Base-by-base conservation (phyloP, 23 tunicate species). In the Ascidia mentula region DNA sequence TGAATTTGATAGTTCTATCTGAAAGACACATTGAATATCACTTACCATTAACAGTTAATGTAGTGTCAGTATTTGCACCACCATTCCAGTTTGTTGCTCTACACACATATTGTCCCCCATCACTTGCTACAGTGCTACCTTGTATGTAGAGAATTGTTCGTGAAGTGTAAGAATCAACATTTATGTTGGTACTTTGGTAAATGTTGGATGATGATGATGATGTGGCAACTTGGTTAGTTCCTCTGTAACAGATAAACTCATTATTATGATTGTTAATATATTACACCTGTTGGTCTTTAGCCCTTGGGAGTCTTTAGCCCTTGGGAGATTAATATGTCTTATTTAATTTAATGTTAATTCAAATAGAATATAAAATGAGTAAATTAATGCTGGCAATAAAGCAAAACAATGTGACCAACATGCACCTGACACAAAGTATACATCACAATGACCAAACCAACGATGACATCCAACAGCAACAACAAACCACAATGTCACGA, bases 31-130 rank as follows among this genome's bases (percentile, higher is more conserved):
- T 42, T 42, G 13, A 20, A 53, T 9, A 20, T 6, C 24, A 26
- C 65, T 9, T 1, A 53, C 65, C 65, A 53, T 53, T 5, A 9
- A 53, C 65, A 53, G 65, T 53, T 6, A 53, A 53, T 5, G 65
- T 53, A 26, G 22, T 53, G 65, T 53, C 65, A 5, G 24, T 28
- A 53, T 53, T 53, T 53, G 28, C 65, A 3, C 65, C 65, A 20
- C 65, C 65, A 53, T 53, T 53, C 65, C 65, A 53, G 65, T 53
- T 53, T 53, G 65, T 53, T 20, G 65, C 28, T 53, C 24, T 53
- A 9, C 65, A 53, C 22, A 53, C 65, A 53, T 53, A 53, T 53
- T 53, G 7, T 53, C 65, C 65, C 22, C 65, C 65, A 20, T 53
- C 13, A 53, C 65, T 9, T 20, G 65, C 65, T 1, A 1, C 2